Percentiles rank a stretch among this genome's conserved stretches.
Evolutionary conservation across 2,797 vertebrate genomes (phyloP).

Genomic region (Lepilemur septentrionalis): DNA sequence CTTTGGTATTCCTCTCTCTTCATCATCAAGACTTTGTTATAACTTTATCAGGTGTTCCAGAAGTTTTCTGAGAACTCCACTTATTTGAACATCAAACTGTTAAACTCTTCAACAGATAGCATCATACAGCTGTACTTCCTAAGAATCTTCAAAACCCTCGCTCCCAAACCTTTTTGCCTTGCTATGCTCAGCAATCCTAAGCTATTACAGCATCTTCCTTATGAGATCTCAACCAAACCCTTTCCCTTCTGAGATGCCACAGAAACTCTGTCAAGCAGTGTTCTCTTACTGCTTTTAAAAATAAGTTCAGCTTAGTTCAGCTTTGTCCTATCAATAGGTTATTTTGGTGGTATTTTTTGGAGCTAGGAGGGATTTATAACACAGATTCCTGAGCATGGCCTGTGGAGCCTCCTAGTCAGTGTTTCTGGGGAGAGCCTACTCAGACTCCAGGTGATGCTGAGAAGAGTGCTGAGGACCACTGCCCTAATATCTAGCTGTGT

Average conservation of each 20-base stretch:
- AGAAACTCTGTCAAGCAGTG: not conserved
- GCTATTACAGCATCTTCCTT: not conserved
- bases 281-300: not conserved
- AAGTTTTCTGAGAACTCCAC: not conserved
- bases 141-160: not conserved
- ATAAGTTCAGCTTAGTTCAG: not conserved
- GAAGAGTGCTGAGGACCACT: not conserved
- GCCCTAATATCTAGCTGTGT: not conserved
- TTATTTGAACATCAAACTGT: not conserved
- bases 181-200: not conserved
- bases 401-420: not conserved
- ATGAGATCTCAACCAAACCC: not conserved
- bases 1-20: not conserved
- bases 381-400: not conserved
- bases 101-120: not conserved
- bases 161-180: not conserved
- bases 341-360: not conserved
- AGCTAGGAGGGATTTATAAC: not conserved
- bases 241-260: not conserved
- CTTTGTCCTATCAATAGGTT: not conserved
- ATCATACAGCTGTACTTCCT: not conserved
- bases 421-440: too few species aligned
- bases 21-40: not conserved
- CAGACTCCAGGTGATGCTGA: not conserved
- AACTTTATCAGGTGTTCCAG: not conserved